Evolutionary conservation across 2,797 vertebrate genomes (phyloP), one percentile per base, ranked within the genome.

Genomic region (Iguana delicatissima): DNA sequence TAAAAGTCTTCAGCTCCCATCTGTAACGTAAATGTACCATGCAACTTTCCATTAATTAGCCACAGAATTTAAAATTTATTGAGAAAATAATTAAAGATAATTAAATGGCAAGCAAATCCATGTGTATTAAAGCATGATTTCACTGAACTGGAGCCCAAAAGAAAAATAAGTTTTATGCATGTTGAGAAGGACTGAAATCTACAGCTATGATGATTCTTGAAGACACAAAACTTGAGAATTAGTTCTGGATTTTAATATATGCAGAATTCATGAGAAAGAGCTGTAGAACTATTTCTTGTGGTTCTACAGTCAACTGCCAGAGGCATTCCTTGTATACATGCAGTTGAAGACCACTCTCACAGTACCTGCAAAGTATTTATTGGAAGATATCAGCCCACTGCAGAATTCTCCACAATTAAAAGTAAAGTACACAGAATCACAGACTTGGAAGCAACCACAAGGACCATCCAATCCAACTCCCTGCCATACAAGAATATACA

Each of bases 371-470:
- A 14, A 64, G 26, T 24, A 24, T 20, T 64, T 42, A 59, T 12
- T 29, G 6, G n/a, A 81, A 14, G 32, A 55, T 1, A 46, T 35
- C 4, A 6, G n/a, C 0, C 1, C 55, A 7, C 1, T n/a, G 18
- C 16, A 76, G 26, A 62, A 2, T 59, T 55, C 46, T 62, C 62
- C 38, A 90, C n/a, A 0, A 0, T 55, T 80, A 94, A n/a, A 84
- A 84, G 79, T 72, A 91, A 10, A 32, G 85, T 86, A 67, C 50
- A 69, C 91, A 46, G 42, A 46, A 46, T 46, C 42, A 46, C 4
- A 46, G 42, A 46, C 42, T 46, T 46, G 4, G 42, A 46, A 46
- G 42, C 4, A 4, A 46, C 42, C 42, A 46, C 42, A 46, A 46
- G 42, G 42, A 4, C 42, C 42, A 46, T 46, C 42, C 42, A 46